Conservation (phyloP, 92 coral and sea anemone genomes). For the Isaurus tuberculatus region DNA sequence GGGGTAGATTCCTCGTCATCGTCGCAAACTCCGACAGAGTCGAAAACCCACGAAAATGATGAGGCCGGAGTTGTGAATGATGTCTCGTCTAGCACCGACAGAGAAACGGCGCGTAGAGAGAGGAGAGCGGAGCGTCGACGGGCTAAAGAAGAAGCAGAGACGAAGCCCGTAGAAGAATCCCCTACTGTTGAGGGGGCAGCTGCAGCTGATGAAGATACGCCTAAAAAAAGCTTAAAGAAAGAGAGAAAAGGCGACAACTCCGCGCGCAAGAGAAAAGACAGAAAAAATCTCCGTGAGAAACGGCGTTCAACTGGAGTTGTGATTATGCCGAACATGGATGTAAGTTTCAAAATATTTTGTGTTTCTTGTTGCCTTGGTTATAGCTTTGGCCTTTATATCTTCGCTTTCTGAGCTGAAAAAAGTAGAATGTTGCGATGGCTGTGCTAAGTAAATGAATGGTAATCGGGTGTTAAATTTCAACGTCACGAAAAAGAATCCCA, state of each 20-base stretch:
- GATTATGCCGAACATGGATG: conserved; percentile 95
- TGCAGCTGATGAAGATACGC: conserved; percentile 80
- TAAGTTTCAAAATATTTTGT: conserved; percentile 46
- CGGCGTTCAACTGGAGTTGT: conserved; percentile 99
- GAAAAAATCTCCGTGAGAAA: conserved; percentile 95
- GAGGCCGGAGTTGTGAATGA: conserved; percentile 75
- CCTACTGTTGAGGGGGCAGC: conserved; percentile 77
- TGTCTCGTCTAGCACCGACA: conserved; percentile 76
- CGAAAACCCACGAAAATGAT: conserved; percentile 66
- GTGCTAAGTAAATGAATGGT: conserved; percentile 29
- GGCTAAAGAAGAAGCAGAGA: conserved; percentile 79
- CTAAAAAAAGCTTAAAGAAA: conserved; percentile 86
- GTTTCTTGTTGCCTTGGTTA: conserved; percentile 29
- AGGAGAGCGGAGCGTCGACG: conserved; percentile 75
- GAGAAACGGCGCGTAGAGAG: conserved; percentile 73
- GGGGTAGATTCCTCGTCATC: conserved; percentile 65
- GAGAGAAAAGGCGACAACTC: conserved; percentile 88
- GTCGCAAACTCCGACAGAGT: conserved; percentile 61
- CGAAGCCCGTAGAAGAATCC: conserved; percentile 77
- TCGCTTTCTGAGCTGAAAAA: conserved; percentile 30
- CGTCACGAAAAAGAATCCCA: conserved; percentile 62
- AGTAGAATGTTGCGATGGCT: neutral
- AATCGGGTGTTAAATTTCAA: conserved; percentile 53
- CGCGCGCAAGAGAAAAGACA: conserved; percentile 82
- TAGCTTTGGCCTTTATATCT: neutral